Base-by-base conservation (phyloP, 2,113 vertebrate species). In the Alethe diademata region DNA sequence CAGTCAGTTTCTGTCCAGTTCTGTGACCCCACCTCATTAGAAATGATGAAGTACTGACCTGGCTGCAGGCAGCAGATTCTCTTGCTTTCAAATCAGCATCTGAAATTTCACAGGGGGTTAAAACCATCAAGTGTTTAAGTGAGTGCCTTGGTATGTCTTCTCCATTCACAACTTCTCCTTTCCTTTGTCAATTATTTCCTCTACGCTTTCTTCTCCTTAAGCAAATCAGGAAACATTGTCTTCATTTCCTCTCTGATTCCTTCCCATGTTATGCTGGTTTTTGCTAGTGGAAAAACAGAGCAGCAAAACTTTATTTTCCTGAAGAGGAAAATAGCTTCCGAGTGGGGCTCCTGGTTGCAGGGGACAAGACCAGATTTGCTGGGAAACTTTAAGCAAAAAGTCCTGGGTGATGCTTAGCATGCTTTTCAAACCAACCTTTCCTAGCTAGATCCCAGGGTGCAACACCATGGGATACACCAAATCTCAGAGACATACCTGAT, bases 51-150 rank as follows among this genome's bases (percentile, higher is more conserved):
- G 36, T 31, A 74, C 71, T 81, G 91, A 92, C 91, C 76, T 81
- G 69, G 64, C 45, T 9, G 4, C 4, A 2, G 26, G 76, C 35
- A 4, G 78, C 53, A 84, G 51, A 19, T 51, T 89, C 9, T 11
- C 62, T 76, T n/a, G 54, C 72, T 92, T 93, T 92, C 70, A 87
- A 62, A 75, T 89, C 28, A n/a, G 29, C 26, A 43, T 64, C 60
- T 74, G 88, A 60, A 94, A 83, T 83, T 92, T 88, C 56, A 87
- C 31, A 93, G 64, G 67, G 38, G 23, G 60, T 86, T 88, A 90
- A 80, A 82, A 56, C 16, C 42, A 64, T 75, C 40, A 75, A 69
- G 60, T 9, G 24, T 53, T 86, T 57, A 60, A 84, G 19, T 20
- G 45, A 78, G 28, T 70, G 67, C 40, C 35, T 95, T 82, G 88